Evolutionary conservation across 2,113 vertebrate genomes (phyloP).

Genomic region (Ptychochromis oligacanthus): DNA sequence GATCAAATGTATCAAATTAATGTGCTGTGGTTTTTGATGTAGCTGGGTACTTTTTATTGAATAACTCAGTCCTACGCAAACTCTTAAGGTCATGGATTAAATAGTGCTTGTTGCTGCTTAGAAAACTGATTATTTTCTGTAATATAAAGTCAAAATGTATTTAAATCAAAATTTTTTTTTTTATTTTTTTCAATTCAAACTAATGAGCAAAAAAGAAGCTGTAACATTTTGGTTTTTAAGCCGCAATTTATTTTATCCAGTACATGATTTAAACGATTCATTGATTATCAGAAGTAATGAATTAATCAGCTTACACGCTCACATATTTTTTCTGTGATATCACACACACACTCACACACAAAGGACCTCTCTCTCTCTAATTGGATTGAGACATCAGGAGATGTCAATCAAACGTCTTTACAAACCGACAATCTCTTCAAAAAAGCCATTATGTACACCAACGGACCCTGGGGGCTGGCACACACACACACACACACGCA

Average conservation of each 20-base stretch:
- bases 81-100: background rate
- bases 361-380: constrained; percentile 57
- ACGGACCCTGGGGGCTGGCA: constrained; percentile 44
- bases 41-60: background rate
- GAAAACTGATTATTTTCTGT: background rate
- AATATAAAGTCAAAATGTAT: background rate
- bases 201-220: too few relatives aligned
- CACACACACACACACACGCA: constrained; percentile 12
- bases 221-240: background rate
- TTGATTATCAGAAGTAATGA: background rate
- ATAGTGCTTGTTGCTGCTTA: background rate
- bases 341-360: constrained; percentile 26
- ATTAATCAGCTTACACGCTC: background rate
- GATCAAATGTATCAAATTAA: background rate
- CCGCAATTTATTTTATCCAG: background rate
- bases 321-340: background rate
- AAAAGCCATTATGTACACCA: constrained; percentile 74
- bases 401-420: constrained; percentile 76
- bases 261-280: background rate
- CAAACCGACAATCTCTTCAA: constrained; percentile 71
- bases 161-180: too few relatives aligned
- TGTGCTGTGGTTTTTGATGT: background rate
- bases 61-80: background rate
- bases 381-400: constrained; percentile 74
- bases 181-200: background rate